These are phyloP conservation scores for Wasmannia auropunctata DNA, from an alignment of 1,140 invertebrate genomes.

Conservation along the genomic window DNA sequence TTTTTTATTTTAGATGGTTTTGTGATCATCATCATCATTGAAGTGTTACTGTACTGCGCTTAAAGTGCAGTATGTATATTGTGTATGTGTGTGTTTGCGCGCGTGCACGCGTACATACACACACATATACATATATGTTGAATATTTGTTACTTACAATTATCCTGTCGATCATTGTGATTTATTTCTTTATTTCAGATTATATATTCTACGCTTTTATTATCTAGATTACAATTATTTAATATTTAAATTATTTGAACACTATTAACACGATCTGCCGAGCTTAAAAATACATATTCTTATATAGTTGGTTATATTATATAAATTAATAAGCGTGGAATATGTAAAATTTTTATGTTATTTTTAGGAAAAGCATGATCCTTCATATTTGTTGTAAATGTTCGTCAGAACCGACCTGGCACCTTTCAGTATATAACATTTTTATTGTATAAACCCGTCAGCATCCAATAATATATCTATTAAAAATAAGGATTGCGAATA, in stretches of 20 bases:
- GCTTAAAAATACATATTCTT: neutral
- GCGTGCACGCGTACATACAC: too few species aligned
- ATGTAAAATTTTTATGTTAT: constrained; percentile 51
- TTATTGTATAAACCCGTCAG: neutral
- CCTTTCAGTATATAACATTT: constrained; percentile 45
- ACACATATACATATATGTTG: constrained; percentile 37
- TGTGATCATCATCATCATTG: neutral
- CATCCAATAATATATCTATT: constrained; percentile 30
- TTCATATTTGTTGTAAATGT: constrained; percentile 62
- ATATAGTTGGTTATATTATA: neutral
- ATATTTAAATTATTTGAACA: neutral
- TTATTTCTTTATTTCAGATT: constrained; percentile 55
- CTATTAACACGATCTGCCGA: neutral
- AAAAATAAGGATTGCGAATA: constrained; percentile 20
- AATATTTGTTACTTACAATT: constrained; percentile 58
- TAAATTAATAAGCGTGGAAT: constrained; percentile 65
- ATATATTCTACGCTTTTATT: constrained; percentile 61
- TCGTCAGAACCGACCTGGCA: constrained; percentile 76
- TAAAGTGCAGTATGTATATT: constrained; percentile 18
- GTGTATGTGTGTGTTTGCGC: constrained; percentile 28
- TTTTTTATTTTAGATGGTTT: constrained; percentile 47
- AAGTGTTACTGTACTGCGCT: constrained; percentile 25
- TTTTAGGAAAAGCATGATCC: constrained; percentile 72
- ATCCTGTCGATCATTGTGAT: constrained; percentile 17
- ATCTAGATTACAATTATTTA: neutral